These are phyloP conservation scores for Ecdyonurus torrentis DNA, from an alignment of 2,888 invertebrate genomes.

Conservation along the genomic window DNA sequence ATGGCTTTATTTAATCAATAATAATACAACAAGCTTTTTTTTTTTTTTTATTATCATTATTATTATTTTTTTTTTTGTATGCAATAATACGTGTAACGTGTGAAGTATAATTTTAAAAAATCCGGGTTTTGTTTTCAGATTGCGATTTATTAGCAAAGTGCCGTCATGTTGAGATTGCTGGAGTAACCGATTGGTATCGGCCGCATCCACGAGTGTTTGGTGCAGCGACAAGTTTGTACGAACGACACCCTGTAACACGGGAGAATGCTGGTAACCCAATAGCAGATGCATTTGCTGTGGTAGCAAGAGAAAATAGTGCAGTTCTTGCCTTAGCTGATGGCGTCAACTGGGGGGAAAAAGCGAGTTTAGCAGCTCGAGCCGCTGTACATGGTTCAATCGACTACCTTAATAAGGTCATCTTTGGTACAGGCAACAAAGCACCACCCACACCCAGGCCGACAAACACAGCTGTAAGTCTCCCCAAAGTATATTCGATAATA, in stretches of 20 bases:
- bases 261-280: slow-evolving; percentile 60
- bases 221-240: slow-evolving; percentile 62
- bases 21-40: too few species aligned
- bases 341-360: slow-evolving; percentile 84
- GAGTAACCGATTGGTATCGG: slow-evolving; percentile 37
- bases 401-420: slow-evolving; percentile 58
- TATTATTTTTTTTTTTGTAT: too few species aligned
- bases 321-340: slow-evolving; percentile 73
- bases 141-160: not conserved
- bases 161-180: slow-evolving; percentile 25
- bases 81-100: too few species aligned
- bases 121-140: too few species aligned
- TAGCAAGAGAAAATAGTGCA: slow-evolving; percentile 40
- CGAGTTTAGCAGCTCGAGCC: slow-evolving; percentile 65
- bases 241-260: slow-evolving; percentile 61
- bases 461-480: slow-evolving; percentile 25
- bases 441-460: slow-evolving; percentile 8
- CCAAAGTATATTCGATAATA: not conserved
- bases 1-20: too few species aligned
- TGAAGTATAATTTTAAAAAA: too few species aligned
- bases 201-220: slow-evolving; percentile 44
- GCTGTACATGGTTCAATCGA: slow-evolving; percentile 73
- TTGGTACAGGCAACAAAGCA: slow-evolving; percentile 22
- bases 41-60: too few species aligned
- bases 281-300: slow-evolving; percentile 72